Base-by-base conservation (phyloP, 30 jellyfish, hydroid and myxozoan genomes). In the Nemopilema nomurai region DNA sequence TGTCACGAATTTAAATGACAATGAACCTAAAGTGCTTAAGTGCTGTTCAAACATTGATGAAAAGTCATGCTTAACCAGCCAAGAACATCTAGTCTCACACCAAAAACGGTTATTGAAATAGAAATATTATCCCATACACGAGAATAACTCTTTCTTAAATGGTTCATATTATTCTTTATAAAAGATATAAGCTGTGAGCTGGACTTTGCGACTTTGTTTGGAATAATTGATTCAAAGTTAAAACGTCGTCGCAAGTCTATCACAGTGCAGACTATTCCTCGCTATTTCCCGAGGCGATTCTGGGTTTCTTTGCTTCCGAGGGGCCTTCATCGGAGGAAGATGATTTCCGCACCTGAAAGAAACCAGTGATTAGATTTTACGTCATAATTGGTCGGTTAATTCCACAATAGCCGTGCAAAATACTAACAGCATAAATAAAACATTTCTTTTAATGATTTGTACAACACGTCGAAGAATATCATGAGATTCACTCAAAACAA, bases 281-380 rank as follows among this genome's bases (percentile, higher is more conserved):
- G 20, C 0, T 32, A 8, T 67, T 32, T 23, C 23, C 76, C 6
- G 76, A 23, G 19, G 76, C n/a, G 17, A 32, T 67, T 22, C 76
- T 67, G 7, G 51, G 30, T 9, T 32, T 23, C 23, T 67, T 67
- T 29, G 76, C 17, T 0, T 20, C 51, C 18, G 76, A 19, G 0
- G 28, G 76, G 23, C 51, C 76, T 67, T 67, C 84, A 4, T 74
- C 84, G 1, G 63, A 49, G 32, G 84, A 49, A 0, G 86, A 53
- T 8, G 86, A 62, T 26, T 62, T 77, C 6, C 87, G 66, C 7
- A 31, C 66, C 87, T 77, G 69, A 0, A 52, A 52, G 16, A 16
- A 22, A 20, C 24, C 18, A 18, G 30, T 21, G 28, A 28, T 24
- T 24, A 7, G 18, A 0, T 26, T 24, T 24, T 28, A 17, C n/a